Base-by-base conservation (phyloP, 1,140 invertebrate genomes). In the Zeugodacus cucurbitae region DNA sequence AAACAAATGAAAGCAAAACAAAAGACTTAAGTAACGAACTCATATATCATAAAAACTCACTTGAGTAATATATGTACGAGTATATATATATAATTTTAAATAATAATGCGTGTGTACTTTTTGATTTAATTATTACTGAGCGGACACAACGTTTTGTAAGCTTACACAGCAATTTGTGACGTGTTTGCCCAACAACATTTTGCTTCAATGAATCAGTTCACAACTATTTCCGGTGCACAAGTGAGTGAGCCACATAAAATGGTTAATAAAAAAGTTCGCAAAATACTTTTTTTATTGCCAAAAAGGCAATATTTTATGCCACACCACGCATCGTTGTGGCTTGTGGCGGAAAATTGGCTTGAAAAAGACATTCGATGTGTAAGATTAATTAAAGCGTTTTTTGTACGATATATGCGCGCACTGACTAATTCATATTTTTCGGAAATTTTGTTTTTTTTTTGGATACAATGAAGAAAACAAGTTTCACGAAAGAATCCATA, bases 1-100 rank as follows among this genome's bases (percentile, higher is more conserved):
- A n/a, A 48, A 10, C 48, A 82, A 48, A 48, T 10, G 0, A 34
- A 82, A 48, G 3, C 41, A 44, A 82, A 82, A 58, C 57, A 11
- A 58, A 37, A 86, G 57, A 86, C 85, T 58, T 59, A 41, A 86
- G 57, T 54, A 58, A 86, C 48, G 48, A 86, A 58, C 85, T 86
- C 54, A 20, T 32, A 10, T 58, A 7, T 54, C 14, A 54, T 14
- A 54, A 7, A 54, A n/a, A n/a, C n/a, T n/a, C n/a, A n/a, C 6
- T 14, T 54, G 48, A 54, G 14, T 54, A 14, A 26, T 6, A 3
- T 22, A 10, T 59, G 3, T 26, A 59, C 10, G n/a, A n/a, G 20
- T 26, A 62, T 26, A 6, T 26, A 62, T 26, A 6, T n/a, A 11
- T 5, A 54, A 54, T 54, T 17, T 20, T 10, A n/a, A n/a, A 26